Base-by-base conservation (phyloP, 2,113 vertebrate species). In the Chrysochloris asiatica region DNA sequence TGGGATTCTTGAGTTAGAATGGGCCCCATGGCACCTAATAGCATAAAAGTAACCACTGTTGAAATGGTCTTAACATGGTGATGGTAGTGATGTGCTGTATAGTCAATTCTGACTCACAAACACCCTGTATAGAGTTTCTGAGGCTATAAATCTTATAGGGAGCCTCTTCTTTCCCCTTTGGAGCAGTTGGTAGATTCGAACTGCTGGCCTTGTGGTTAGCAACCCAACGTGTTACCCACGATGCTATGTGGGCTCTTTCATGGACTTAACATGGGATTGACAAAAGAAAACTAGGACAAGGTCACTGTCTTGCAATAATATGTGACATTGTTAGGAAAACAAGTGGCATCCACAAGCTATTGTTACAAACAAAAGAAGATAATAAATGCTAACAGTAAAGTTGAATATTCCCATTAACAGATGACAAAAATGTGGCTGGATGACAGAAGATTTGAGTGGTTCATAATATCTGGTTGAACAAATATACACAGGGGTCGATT, bases 401-500 rank as follows among this genome's bases (percentile, higher is more conserved):
- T 0, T 54, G 47, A 89, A 86, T 92, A 67, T 48, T 88, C 50
- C 82, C 78, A 67, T 50, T 84, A 84, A 88, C 78, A 93, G 93
- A 84, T 81, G 94, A 77, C 14, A 47, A 48, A 67, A 52, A 56
- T n/a, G n/a, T n/a, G n/a, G n/a, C n/a, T n/a, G n/a, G n/a, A n/a
- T 63, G 65, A 75, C 81, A 89, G 75, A 56, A 52, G 88, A 41
- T 28, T 41, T 86, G 85, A 77, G 78, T 91, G 85, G 87, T 84
- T 90, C 89, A 90, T 81, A 81, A 38, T 61, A 88, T 38, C 86
- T 88, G 89, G 67, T 73, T 84, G 85, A 88, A 90, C 73, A 78
- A 63, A 83, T 72, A 86, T 8, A 65, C 52, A 41, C 82, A 82
- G 16, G 85, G 69, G 73, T 48, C 56, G 50, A 61, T 61, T 61